phyloP scores from a whole-genome alignment of 2,888 invertebrate species.

The Horisme vitalbata region DNA sequence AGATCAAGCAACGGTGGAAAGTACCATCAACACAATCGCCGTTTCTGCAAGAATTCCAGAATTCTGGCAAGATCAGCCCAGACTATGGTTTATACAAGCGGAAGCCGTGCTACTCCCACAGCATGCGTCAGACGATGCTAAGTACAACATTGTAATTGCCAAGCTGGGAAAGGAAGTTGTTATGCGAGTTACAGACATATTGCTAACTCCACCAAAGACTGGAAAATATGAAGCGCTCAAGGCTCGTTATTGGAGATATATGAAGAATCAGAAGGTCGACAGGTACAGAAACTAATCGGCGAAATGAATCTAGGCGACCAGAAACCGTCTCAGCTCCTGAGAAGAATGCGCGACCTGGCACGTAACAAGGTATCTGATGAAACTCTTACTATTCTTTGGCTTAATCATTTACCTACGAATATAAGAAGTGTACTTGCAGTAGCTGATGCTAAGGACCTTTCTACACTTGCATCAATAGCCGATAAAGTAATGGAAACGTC shows the following conservation, averaged over 20 bases:
- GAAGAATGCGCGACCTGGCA: slow-evolving; percentile 24
- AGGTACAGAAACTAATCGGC: slow-evolving; percentile 23
- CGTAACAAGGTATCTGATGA: background rate
- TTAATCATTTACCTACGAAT: background rate
- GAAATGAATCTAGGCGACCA: slow-evolving; percentile 28
- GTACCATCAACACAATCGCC: too few relatives aligned
- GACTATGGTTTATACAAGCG: slow-evolving; percentile 1
- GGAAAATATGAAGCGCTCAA: slow-evolving; percentile 25
- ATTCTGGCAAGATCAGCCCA: slow-evolving; percentile 2
- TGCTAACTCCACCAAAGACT: too few relatives aligned
- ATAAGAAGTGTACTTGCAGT: background rate
- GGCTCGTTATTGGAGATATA: slow-evolving; percentile 10
- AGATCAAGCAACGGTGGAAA: too few relatives aligned
- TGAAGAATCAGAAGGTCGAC: slow-evolving; percentile 19
- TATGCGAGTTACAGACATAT: background rate
- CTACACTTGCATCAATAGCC: background rate
- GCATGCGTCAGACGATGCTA: slow-evolving; percentile 20
- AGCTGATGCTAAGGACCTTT: background rate
- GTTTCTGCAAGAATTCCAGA: background rate
- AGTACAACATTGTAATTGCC: slow-evolving; percentile 25
- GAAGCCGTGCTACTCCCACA: background rate
- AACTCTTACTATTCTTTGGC: background rate
- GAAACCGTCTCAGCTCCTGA: slow-evolving; percentile 25
- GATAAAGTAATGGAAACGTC: background rate
- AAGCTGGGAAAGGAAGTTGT: slow-evolving; percentile 32